Evolutionary conservation across 2,797 vertebrate species (phyloP), one percentile per base, ranked within the genome.

Genomic region (Enteromius unitaeniatus): DNA sequence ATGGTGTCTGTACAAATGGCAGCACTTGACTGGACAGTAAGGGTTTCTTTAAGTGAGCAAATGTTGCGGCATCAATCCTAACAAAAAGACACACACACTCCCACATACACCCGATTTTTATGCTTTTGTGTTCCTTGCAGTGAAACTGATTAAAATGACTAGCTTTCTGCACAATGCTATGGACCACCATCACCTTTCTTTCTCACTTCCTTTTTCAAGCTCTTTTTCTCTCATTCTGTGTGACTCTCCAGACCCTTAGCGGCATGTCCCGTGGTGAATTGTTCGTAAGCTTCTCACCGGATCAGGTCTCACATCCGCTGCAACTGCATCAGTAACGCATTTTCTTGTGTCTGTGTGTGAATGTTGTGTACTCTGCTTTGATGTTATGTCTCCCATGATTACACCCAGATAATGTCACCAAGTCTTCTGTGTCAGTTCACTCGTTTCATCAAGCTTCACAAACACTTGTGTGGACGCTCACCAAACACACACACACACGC

Each of bases 291-390:
- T 78, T 81, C 82, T 77, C 78, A 65, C 55, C 2, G 34, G 78
- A 84, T 84, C 81, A 84, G 75, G 84, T 72, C 79, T 82, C 77
- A 78, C 82, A 84, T 86, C 45, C 49, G 21, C 34, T 21, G 82
- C 64, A 19, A 81, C 82, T 73, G 53, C 78, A 42, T 81, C 79
- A 84, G 74, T 83, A 55, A 55, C 58, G 17, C 55, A 19, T 55
- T 53, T 70, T 45, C 53, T 53, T 53, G 72, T 21, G 51, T 7
- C 19, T 51, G 42, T 53, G 45, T 64, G 31, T 23, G 55, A 21
- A 21, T 58, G 45, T 67, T 84, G 49, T 47, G 28, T 31, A 15
- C 37, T 82, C 55, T 0, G 40, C 69, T 84, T 84, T 82, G 68
- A 82, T 85, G 23, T 79, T 72, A 37, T 74, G 86, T 81, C 82